Evolutionary conservation across 2,113 vertebrate species (phyloP).

Genomic region (Todiramphus saurophagus): DNA sequence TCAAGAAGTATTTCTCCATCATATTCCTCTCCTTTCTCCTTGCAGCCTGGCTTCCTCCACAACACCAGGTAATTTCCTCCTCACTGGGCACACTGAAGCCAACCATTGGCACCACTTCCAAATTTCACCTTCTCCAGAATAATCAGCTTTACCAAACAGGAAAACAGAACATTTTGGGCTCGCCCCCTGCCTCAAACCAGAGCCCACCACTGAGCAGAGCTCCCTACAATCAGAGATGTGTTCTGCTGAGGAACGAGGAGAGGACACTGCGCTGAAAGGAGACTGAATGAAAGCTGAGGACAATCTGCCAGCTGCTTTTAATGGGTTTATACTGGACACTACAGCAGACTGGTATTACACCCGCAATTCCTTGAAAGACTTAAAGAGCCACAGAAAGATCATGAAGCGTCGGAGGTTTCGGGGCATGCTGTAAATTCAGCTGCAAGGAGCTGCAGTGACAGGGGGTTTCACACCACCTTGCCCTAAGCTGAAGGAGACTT

Average conservation of each 20-base stretch:
- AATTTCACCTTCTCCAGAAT: accelerated
- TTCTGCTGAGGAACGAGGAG: not conserved
- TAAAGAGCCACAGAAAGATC: not conserved
- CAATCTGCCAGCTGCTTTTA: not conserved
- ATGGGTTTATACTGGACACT: not conserved
- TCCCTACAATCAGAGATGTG: not conserved
- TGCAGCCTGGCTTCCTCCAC: not conserved
- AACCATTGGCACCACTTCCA: not conserved
- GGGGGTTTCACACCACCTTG: not conserved
- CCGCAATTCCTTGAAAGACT: not conserved
- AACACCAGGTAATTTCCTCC: not conserved
- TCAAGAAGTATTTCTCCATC: not conserved
- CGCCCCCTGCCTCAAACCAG: not conserved
- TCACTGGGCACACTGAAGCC: not conserved
- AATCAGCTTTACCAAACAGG: not conserved
- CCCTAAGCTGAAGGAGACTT: not conserved
- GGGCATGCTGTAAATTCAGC: not conserved
- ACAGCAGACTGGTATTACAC: not conserved
- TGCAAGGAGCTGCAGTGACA: not conserved
- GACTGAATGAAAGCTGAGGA: not conserved
- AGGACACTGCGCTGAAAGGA: not conserved
- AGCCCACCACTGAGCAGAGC: accelerated
- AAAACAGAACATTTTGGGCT: not conserved
- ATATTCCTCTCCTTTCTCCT: not conserved
- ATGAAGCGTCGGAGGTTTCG: not conserved